Evolutionary conservation across 2,113 vertebrate genomes (phyloP).

Genomic region (Suricata suricatta): DNA sequence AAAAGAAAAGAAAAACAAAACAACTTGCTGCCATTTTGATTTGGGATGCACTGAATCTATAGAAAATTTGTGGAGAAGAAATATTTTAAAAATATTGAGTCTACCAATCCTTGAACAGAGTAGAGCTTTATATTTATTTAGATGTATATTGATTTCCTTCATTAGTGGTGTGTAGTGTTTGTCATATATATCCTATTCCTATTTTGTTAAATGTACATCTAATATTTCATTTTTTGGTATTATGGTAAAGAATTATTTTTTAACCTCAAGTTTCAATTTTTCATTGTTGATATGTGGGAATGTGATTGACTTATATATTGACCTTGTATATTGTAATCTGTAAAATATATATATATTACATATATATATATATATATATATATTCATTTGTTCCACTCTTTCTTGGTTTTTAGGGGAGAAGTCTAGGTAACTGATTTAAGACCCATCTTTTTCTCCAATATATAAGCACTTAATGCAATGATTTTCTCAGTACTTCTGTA

Average conservation of each 20-base stretch:
- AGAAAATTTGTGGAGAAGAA: neutral
- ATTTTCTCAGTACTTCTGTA: neutral
- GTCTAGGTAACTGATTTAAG: neutral
- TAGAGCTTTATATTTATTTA: neutral
- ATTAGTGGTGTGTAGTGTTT: neutral
- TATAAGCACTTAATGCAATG: neutral
- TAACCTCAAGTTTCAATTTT: neutral
- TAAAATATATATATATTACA: neutral
- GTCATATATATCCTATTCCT: neutral
- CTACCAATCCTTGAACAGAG: neutral
- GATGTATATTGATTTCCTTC: neutral
- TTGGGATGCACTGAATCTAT: neutral
- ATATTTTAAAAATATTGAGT: neutral
- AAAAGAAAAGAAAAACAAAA: too few relatives aligned
- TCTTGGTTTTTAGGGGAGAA: neutral
- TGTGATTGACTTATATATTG: neutral
- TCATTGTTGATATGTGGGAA: neutral
- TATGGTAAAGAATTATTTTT: neutral
- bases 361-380: too few relatives aligned
- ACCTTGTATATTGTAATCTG: neutral
- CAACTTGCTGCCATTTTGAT: neutral
- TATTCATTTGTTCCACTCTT: neutral
- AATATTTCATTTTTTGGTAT: neutral
- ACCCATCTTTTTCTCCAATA: neutral
- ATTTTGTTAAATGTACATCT: neutral